Evolutionary conservation across 2,797 vertebrate species (phyloP).

Genomic region (Gymnothorax javanicus): DNA sequence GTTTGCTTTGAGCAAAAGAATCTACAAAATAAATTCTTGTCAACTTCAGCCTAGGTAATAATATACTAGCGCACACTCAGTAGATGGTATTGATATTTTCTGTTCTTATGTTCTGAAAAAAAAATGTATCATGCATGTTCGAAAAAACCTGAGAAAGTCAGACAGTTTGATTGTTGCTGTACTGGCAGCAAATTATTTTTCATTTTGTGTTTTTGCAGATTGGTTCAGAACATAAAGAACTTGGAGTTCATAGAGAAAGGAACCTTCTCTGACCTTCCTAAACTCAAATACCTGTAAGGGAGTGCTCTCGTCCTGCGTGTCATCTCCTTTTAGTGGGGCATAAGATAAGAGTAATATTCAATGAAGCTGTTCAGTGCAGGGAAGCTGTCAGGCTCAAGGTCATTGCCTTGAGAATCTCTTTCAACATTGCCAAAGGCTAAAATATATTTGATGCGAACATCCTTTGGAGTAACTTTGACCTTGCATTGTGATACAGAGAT

Average conservation of each 20-base stretch:
- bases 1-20: not conserved
- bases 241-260: slow-evolving; percentile 78
- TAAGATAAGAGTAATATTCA: not conserved
- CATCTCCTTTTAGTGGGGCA: not conserved
- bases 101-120: not conserved
- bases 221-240: slow-evolving; percentile 83
- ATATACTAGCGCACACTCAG: not conserved
- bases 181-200: not conserved
- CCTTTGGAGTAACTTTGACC: not conserved
- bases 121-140: not conserved
- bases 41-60: not conserved
- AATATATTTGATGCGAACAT: not conserved
- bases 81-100: not conserved
- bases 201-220: slow-evolving; percentile 60
- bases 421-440: not conserved
- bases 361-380: not conserved
- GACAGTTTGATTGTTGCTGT: not conserved
- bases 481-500: not conserved
- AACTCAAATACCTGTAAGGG: slow-evolving; percentile 86
- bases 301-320: not conserved
- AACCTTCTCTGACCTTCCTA: slow-evolving; percentile 86
- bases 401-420: not conserved
- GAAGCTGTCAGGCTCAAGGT: not conserved
- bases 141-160: not conserved
- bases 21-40: not conserved